Base-by-base conservation (phyloP, 1,140 invertebrate genomes). In the Pachypeltis micranthus region DNA sequence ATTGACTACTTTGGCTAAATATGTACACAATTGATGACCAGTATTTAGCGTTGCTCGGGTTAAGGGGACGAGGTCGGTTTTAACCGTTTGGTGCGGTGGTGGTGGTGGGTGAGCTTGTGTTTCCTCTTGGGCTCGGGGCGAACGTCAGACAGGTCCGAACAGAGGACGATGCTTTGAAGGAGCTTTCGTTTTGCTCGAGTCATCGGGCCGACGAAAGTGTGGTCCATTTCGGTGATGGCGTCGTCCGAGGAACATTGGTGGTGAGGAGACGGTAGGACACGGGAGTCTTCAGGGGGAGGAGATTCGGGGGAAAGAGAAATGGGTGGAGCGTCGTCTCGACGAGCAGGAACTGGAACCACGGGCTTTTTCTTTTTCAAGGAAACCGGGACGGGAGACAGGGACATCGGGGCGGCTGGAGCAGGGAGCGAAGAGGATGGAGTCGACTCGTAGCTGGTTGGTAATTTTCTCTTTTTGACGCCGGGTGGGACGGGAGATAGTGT, bases 161-260 rank as follows among this genome's bases (percentile, higher is more conserved):
- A 19, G 57, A 59, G 57, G 62, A 47, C 25, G 63, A 61, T 26
- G 31, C 57, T 56, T 65, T 64, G 57, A 28, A 66, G 28, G 26
- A 66, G 66, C 44, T 65, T 64, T 39, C 63, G 65, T 47, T 69
- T 69, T 10, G 68, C 51, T n/a, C 68, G 55, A 26, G 68, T 69
- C 63, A 69, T 63, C 10, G 68, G 68, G 25, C 68, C 68, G 12
- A 27, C 62, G 44, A 25, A 54, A 28, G 57, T 59, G 57, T 28
- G 28, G 57, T 59, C 29, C 57, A 59, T 59, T 34, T 59, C 57
- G 25, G 26, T n/a, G n/a, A 59, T 28, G 25, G 57, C 24, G 57
- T 59, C 57, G 16, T 59, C 57, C 19, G 12, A 10, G n/a, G n/a
- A n/a, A n/a, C n/a, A n/a, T n/a, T n/a, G n/a, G n/a, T n/a, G n/a